Percentiles rank a stretch among this genome's conserved stretches.
Evolutionary conservation across 37 sponge, comb jelly and placozoan genomes (phyloP).

Genomic region (Hexactinellida sp.): DNA sequence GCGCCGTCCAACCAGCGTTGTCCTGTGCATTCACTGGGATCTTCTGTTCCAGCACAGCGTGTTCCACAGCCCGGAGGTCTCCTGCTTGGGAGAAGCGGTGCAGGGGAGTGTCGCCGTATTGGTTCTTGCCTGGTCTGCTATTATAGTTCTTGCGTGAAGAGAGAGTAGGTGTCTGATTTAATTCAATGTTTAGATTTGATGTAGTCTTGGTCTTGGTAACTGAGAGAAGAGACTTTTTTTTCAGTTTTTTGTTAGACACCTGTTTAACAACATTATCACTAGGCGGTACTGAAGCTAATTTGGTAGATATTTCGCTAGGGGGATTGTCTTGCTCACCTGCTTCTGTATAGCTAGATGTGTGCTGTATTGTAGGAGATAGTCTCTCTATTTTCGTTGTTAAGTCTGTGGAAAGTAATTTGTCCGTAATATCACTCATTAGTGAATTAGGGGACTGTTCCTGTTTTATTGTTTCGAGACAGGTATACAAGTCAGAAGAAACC

Average conservation of each 20-base stretch:
- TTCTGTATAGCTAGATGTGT: neutral
- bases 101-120: neutral
- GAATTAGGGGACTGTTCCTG: neutral
- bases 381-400: neutral
- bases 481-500: neutral
- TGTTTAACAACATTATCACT: neutral
- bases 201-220: neutral
- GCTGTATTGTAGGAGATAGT: neutral
- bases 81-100: neutral
- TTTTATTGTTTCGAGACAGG: neutral
- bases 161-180: neutral
- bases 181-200: neutral
- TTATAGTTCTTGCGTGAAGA: neutral
- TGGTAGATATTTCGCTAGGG: no score
- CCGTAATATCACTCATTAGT: neutral
- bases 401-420: neutral
- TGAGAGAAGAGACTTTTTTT: neutral
- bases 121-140: neutral
- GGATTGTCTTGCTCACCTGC: neutral
- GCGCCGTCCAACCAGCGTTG: constrained; percentile 75
- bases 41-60: neutral
- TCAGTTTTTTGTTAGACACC: neutral
- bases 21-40: constrained; percentile 40
- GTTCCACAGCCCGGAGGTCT: neutral
- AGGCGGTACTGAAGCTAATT: no score